A percentile compares a stretch with the other conserved stretches of the same genome.
Evolutionary conservation across 2,113 vertebrate species (phyloP).

Genomic region (Ia io): DNA sequence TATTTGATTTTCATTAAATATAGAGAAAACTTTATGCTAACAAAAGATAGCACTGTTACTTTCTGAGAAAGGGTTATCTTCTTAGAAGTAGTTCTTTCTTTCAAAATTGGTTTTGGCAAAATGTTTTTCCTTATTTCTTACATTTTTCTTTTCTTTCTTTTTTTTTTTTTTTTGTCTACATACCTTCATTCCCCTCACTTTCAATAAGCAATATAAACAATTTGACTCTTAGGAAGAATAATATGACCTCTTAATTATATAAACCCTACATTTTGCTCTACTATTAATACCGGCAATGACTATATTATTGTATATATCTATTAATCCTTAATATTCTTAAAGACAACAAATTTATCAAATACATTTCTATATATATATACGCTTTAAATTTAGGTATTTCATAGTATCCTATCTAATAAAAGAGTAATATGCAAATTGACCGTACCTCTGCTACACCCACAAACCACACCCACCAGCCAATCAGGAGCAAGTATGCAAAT

Average conservation of each 20-base stretch:
- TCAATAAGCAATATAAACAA: slow-evolving; percentile 61
- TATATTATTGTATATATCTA: slow-evolving; percentile 40
- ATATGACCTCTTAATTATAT: slow-evolving; percentile 36
- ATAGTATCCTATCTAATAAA: not conserved
- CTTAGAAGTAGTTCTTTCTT: slow-evolving; percentile 66
- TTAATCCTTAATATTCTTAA: slow-evolving; percentile 40
- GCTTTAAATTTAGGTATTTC: not conserved
- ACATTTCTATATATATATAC: not conserved
- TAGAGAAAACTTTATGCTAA: not conserved
- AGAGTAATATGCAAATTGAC: too few relatives aligned
- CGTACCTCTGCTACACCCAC: too few relatives aligned
- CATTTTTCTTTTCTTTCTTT: slow-evolving; percentile 54
- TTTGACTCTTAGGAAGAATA: slow-evolving; percentile 60
- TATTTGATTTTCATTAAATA: slow-evolving; percentile 20
- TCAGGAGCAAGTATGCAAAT: too few relatives aligned
- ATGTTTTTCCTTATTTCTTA: slow-evolving; percentile 71
- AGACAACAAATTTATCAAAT: not conserved
- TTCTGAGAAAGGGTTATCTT: slow-evolving; percentile 28
- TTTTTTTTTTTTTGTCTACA: slow-evolving; percentile 70
- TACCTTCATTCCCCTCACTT: slow-evolving; percentile 56
- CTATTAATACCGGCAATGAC: not conserved
- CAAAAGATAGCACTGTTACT: slow-evolving; percentile 47
- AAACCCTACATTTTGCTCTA: slow-evolving; percentile 48
- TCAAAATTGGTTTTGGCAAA: slow-evolving; percentile 68
- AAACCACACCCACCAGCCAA: too few relatives aligned